phyloP scores from a whole-genome alignment of 2,888 invertebrate species.

The Tillus elongatus region DNA sequence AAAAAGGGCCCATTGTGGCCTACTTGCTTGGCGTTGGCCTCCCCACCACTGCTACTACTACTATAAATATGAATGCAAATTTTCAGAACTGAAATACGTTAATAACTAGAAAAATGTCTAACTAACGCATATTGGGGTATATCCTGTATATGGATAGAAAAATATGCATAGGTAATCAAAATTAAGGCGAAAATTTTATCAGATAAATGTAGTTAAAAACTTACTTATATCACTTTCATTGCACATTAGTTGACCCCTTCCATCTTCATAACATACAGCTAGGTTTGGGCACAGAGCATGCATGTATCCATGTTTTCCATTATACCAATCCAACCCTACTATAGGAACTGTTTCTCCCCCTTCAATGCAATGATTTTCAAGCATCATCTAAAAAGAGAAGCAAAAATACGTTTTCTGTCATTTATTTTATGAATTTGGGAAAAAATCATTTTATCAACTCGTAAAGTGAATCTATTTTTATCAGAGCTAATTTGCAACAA shows the following conservation, averaged over 20 bases:
- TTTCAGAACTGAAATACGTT: no score
- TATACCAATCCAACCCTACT: constrained; percentile 80
- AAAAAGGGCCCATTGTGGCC: no score
- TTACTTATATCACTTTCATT: constrained; percentile 80
- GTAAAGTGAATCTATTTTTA: no score
- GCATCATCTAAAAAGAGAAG: constrained; percentile 56
- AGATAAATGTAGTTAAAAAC: constrained; percentile 13
- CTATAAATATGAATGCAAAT: no score
- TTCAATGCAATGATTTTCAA: constrained; percentile 54
- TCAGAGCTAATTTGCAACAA: no score
- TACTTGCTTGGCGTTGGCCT: no score
- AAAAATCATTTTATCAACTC: constrained; percentile 8
- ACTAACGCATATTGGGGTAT: no score
- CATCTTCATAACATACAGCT: constrained; percentile 81
- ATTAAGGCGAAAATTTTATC: constrained; percentile 9
- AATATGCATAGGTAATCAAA: no score
- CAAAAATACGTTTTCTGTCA: background rate
- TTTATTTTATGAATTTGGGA: constrained; percentile 9
- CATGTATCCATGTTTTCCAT: constrained; percentile 62
- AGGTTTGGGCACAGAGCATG: constrained; percentile 64
- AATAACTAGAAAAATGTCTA: no score
- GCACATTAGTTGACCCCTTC: constrained; percentile 80
- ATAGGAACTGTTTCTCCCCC: constrained; percentile 45
- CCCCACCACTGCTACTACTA: no score
- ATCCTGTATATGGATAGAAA: no score